Conservation (phyloP, 2,888 invertebrate genomes). For the Hypena proboscidalis region DNA sequence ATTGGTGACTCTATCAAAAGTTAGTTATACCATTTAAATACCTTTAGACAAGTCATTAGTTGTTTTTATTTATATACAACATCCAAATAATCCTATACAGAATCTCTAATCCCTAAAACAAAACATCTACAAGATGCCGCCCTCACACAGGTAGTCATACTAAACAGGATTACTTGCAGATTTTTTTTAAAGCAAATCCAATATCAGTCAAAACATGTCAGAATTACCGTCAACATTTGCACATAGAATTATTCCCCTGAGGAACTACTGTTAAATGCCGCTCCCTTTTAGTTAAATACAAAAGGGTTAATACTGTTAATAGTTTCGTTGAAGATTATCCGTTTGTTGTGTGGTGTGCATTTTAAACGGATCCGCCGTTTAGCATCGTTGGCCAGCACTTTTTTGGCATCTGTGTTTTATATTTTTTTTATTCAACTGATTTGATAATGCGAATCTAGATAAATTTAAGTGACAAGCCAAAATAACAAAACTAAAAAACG, state of each 20-base stretch:
- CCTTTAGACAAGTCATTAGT: too few species aligned
- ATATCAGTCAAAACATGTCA: constrained; percentile 79
- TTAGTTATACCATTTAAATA: too few species aligned
- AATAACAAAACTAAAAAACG: too few species aligned
- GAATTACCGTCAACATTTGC: constrained; percentile 67
- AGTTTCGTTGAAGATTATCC: constrained; percentile 49
- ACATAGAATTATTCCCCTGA: constrained; percentile 62
- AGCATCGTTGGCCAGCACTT: too few species aligned
- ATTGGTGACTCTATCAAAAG: too few species aligned
- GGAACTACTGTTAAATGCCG: constrained; percentile 56
- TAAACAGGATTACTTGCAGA: constrained; percentile 68
- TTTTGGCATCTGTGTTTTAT: too few species aligned
- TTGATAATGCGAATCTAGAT: too few species aligned
- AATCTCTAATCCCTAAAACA: not conserved
- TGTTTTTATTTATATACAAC: too few species aligned
- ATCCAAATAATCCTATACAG: too few species aligned
- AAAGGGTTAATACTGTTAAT: constrained; percentile 60
- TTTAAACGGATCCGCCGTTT: constrained; percentile 42
- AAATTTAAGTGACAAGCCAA: too few species aligned
- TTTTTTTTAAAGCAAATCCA: constrained; percentile 57
- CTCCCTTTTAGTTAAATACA: constrained; percentile 54
- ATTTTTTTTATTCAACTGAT: too few species aligned
- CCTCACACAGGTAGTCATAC: constrained; percentile 61
- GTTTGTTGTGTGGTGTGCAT: constrained; percentile 44
- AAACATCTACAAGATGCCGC: constrained; percentile 1